These are phyloP conservation scores for Allobates femoralis DNA, from an alignment of 2,797 vertebrate species.

Conservation along the genomic window DNA sequence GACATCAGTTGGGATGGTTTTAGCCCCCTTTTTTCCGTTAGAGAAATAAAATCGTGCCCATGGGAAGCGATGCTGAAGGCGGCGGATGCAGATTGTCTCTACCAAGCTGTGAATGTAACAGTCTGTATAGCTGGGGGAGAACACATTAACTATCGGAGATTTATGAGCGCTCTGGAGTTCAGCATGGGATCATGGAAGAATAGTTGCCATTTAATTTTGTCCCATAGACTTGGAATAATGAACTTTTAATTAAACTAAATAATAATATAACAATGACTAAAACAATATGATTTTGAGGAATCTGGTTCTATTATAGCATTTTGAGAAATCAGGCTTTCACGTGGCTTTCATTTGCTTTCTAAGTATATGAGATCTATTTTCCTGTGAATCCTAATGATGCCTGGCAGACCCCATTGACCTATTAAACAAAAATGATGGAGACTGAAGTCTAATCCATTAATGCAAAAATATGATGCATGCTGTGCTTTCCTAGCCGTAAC, in stretches of 20 bases:
- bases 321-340: no score
- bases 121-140: background rate
- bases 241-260: no score
- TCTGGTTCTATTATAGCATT: no score
- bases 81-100: background rate
- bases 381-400: background rate
- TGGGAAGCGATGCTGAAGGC: background rate
- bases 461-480: background rate
- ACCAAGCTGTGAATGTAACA: slow-evolving; percentile 13
- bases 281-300: no score
- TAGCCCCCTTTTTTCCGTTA: background rate
- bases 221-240: no score
- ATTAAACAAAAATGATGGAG: no score
- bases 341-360: no score
- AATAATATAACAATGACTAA: no score
- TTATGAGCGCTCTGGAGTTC: background rate
- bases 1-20: slow-evolving; percentile 47
- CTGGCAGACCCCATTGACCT: background rate
- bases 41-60: slow-evolving; percentile 17
- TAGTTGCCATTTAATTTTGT: no score
- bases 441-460: no score
- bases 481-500: background rate
- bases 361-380: no score
- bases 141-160: background rate
- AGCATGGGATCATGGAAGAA: background rate